phyloP scores from a whole-genome alignment of 2,888 invertebrate species.

The Aricia artaxerxes region DNA sequence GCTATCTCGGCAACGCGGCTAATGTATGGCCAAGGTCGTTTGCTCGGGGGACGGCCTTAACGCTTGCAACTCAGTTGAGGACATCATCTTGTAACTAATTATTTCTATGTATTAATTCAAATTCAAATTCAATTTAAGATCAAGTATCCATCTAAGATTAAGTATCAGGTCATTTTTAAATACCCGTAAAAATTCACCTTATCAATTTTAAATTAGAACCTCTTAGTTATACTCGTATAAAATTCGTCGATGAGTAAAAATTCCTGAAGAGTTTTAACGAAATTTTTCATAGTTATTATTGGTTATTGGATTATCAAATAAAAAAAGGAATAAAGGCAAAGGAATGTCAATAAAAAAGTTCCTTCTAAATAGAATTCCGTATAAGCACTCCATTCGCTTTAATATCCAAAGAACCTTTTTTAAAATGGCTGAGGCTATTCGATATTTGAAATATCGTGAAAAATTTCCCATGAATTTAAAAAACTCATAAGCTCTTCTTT shows the following conservation, averaged over 20 bases:
- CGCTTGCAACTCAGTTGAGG: too few species aligned
- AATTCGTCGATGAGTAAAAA: neutral
- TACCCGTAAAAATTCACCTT: too few species aligned
- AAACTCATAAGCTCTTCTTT: neutral
- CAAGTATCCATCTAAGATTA: too few species aligned
- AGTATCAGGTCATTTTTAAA: too few species aligned
- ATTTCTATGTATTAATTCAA: too few species aligned
- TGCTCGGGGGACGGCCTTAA: too few species aligned
- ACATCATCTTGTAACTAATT: too few species aligned
- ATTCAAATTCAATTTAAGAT: too few species aligned
- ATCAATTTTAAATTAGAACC: too few species aligned
- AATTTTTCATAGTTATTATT: constrained; percentile 13
- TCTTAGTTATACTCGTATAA: too few species aligned
- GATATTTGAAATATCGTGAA: constrained; percentile 56
- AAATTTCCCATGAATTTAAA: neutral
- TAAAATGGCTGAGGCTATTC: constrained; percentile 57
- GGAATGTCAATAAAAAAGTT: constrained; percentile 42
- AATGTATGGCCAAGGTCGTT: too few species aligned
- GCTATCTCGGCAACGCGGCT: too few species aligned
- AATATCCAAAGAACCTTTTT: constrained; percentile 44
- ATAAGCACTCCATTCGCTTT: constrained; percentile 42
- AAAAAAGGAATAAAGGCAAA: constrained; percentile 33
- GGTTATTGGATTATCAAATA: constrained; percentile 7
- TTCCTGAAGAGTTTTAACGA: neutral
- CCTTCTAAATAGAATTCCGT: constrained; percentile 45